Evolutionary conservation across 2,888 invertebrate species (phyloP), one percentile per base, ranked within the genome.

Genomic region (Tineola bisselliella): DNA sequence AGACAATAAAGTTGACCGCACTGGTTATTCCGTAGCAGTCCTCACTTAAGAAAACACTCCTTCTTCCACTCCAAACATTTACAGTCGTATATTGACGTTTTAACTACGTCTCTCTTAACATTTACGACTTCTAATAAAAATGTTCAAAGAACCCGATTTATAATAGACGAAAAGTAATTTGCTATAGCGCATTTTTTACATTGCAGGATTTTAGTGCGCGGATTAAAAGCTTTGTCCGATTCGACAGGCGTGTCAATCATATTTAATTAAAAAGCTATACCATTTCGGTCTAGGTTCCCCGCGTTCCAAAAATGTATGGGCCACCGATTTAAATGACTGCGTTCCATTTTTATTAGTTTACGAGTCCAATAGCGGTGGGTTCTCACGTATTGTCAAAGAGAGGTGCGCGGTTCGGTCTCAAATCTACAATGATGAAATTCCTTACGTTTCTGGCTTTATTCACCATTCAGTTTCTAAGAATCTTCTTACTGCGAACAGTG

Each of bases 351-450:
- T 75, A 78, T 76, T 73, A 65, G 67, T 69, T 67, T 62, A 67
- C 66, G 66, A 62, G 64, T 66, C 63, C 66, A 63, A 66, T 63
- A 68, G 66, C 63, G 65, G 64, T 69, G 67, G 65, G 75, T 81
- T 84, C 80, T 81, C 84, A 84, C 80, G 76, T 79, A 69, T 66
- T 63, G 70, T 65, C 65, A 72, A 31, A 31, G 25, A 19, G 56
- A 15, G 30, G 74, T 74, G 73, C 70, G 70, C 73, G 69, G 71
- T 66, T 70, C 74, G 75, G 74, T 77, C 79, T 83, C 74, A 79
- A 82, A 84, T 84, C 83, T 81, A 81, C 80, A 76, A 71, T 79
- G 81, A 78, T 78, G 75, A 75, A 81, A 87, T 87, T 80, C 84
- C 75, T 69, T 64, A 68, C 78, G 74, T 74, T 81, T 77, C 75